Evolutionary conservation across 2,888 invertebrate genomes (phyloP), one percentile per base, ranked within the genome.

Genomic region (Aquatica leii): DNA sequence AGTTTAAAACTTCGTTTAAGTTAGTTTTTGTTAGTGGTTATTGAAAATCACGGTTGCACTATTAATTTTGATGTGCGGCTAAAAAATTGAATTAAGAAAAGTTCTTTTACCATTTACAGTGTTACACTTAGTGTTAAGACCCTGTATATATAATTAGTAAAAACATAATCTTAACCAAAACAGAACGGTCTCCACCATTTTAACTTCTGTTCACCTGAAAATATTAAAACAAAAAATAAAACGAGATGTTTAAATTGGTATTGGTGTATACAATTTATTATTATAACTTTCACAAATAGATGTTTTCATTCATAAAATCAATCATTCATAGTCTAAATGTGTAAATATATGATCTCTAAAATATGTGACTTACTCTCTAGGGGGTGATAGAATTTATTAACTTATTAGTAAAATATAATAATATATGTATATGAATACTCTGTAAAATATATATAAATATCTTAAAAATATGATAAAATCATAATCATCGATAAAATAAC

Each of bases 341-440:
- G 65, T 65, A 65, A 65, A 62, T 65, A 65, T 65, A 62, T 48
- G 52, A 24, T 60, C 57, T 65, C 65, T 65, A 65, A 65, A 66
- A 66, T 66, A 66, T 34, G 62, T 66, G 60, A 61, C 65, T 61
- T 65, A 64, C 51, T 58, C n/a, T 48, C 56, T 59, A 41, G 56
- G 57, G 52, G 57, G 52, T 57, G 31, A 58, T 65, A 61, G 57
- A 65, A 58, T 58, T 65, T 52, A 56, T 64, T 55, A 65, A 65
- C 65, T 64, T 64, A 64, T 64, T 60, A 60, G 48, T 66, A 66
- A 62, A 62, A 65, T 65, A 68, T 66, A 68, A 59, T n/a, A n/a
- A n/a, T 75, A 74, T 72, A 74, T 78, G 77, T 78, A 78, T 80
- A 80, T 80, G 78, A 80, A 80, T 79, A 80, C 80, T 80, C 78